Base-by-base conservation (phyloP, 2,797 vertebrate species). In the Aplochiton taeniatus region DNA sequence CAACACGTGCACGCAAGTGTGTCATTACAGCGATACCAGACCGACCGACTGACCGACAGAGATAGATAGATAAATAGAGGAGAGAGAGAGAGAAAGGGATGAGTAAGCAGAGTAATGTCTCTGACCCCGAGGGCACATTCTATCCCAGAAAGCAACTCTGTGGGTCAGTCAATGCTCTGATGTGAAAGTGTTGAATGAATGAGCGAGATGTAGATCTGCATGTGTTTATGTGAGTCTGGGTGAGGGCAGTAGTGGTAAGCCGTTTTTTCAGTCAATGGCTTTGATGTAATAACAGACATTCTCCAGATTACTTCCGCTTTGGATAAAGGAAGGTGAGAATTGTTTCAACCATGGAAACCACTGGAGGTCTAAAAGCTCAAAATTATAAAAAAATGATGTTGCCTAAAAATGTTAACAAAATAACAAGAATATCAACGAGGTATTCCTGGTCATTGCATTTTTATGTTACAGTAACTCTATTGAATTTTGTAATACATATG, bases 111-210 rank as follows among this genome's bases (percentile, higher is more conserved):
- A 43, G 49, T 46, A 9, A 11, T 44, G 12, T 45, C 10, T 19
- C n/a, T 51, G 41, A 20, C 57, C 49, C 65, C 52, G 48, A n/a
- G 18, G 43, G 10, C 7, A 42, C 57, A 20, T 60, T 67, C 17
- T 51, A 52, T 53, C 58, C 50, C 50, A 60, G 65, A 60, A 52
- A 60, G 18, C 43, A 16, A 49, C 49, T 46, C 58, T 60, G 20
- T 60, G n/a, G 65, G 49, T 61, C 50, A 61, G 16, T 59, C 65
- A n/a, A 59, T 66, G 65, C 48, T 44, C 58, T 41, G 47, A 14
- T 48, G 11, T 8, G 47, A 48, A 4, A 12, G 45, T 60, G 13
- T 46, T 49, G 46, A 18, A 31, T 12, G 19, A 4, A 13, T 55
- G 53, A 20, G 31, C 3, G 31, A 31, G 31, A 31, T 31, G 2